Evolutionary conservation across 2,797 vertebrate species (phyloP), one percentile per base, ranked within the genome.

Genomic region (Sebastes dallii): DNA sequence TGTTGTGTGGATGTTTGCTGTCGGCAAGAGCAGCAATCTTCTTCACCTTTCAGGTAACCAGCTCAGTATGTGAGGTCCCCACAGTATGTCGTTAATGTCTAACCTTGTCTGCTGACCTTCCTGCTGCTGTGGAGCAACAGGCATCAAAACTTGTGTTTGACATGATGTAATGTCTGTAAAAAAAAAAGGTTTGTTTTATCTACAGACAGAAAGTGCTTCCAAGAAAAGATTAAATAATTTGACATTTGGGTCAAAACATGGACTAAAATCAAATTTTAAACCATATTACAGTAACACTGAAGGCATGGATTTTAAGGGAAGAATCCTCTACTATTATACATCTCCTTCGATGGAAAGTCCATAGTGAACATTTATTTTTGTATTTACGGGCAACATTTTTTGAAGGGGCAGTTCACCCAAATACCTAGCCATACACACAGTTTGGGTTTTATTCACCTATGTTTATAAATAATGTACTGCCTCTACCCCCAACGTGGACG

Each of bases 1-100:
- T 75, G 27, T 64, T 64, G 34, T 29, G 79, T 60, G 77, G 75
- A 83, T 88, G 58, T 82, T 66, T 77, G 60, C 64, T 77, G 70
- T 85, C 73, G 18, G 46, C 1, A 50, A 34, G 64, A 20, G 52
- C 68, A 61, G 42, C 56, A 73, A 69, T 80, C 22, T 52, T 68
- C 50, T 27, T 25, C 20, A 18, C 29, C 60, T 68, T 75, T 61
- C 55, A 52, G 12, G 18, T 3, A 32, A 52, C 59, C 34, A 13
- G 56, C 74, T 80, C 66, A 76, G 62, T 22, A 7, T 69, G 64
- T 34, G 77, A 78, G 66, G 77, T 76, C 64, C 66, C 8, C 16
- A 34, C 77, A 30, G 50, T 58, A 58, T 62, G 36, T 74, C 59
- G 56, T 78, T 36, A 59, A 74, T 1, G 24, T 70, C 69, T 72